Base-by-base conservation (phyloP, 1,140 invertebrate species). In the Bacillus rossius region DNA sequence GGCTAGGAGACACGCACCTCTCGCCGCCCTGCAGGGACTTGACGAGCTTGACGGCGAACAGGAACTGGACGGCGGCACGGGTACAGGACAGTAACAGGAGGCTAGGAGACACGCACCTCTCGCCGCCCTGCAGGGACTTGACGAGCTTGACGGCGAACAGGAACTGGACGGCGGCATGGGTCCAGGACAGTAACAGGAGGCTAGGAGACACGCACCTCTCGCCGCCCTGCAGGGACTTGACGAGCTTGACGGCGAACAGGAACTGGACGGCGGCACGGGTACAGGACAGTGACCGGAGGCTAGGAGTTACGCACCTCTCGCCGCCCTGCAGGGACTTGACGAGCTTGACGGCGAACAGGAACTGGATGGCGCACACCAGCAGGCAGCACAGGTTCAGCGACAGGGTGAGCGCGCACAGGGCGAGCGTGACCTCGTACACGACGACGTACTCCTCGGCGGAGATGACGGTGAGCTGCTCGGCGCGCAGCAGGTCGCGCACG, bases 251-350 rank as follows among this genome's bases (percentile, higher is more conserved):
- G 20, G 91, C 89, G 72, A 95, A 95, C 64, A 95, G 82, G 77
- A 94, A 94, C 78, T 96, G 93, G 66, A 94, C 92, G 60, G 91
- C 88, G 79, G n/a, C n/a, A n/a, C n/a, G n/a, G n/a, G n/a, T n/a
- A n/a, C n/a, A n/a, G n/a, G n/a, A n/a, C n/a, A n/a, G n/a, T n/a
- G n/a, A n/a, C n/a, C n/a, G n/a, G n/a, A 49, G 51, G 1, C 23
- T 13, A 56, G 23, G 13, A 23, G 3, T 19, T 8, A 58, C 64
- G 70, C 69, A 75, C 80, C 80, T 75, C 72, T 78, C 67, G 72
- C 81, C 73, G 73, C 83, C 69, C 75, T 84, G 72, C 69, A 79
- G 85, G 26, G 88, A 87, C 65, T 91, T 87, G 60, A 92, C 84
- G 66, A 96, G 81, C 78, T 94, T 95, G 55, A 94, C 88, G 22